phyloP scores from a whole-genome alignment of 2,888 invertebrate genomes.

The Papilio demoleus region DNA sequence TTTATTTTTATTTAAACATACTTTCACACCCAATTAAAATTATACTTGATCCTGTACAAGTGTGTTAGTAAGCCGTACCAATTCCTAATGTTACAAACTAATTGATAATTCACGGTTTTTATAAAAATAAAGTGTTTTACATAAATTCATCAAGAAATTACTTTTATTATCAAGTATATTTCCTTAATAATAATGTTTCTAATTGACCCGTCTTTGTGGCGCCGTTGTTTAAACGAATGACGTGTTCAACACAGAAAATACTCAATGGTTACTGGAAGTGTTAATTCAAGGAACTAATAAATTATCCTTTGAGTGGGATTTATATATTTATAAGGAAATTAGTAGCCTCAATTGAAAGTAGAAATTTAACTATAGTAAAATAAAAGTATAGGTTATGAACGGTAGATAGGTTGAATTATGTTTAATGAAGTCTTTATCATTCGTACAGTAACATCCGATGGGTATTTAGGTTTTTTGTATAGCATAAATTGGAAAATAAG shows the following conservation, averaged over 20 bases:
- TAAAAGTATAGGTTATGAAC: too few relatives aligned
- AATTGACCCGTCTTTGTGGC: conserved; percentile 23
- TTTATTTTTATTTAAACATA: too few relatives aligned
- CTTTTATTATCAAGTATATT: not conserved
- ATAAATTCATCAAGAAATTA: not conserved
- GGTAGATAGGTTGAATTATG: too few relatives aligned
- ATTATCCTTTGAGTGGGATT: conserved; percentile 27
- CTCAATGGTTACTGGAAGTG: conserved; percentile 26
- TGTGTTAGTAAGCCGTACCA: too few relatives aligned
- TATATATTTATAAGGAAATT: not conserved
- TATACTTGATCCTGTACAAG: not conserved
- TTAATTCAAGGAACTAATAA: not conserved
- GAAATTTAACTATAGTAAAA: too few relatives aligned
- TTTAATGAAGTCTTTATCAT: too few relatives aligned
- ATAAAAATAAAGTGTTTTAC: too few relatives aligned
- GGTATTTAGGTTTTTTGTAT: too few relatives aligned
- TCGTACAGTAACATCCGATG: too few relatives aligned
- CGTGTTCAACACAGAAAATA: conserved; percentile 6
- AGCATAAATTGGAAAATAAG: too few relatives aligned
- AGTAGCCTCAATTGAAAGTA: too few relatives aligned
- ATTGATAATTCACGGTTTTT: too few relatives aligned
- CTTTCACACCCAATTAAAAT: not conserved
- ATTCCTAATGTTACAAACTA: not conserved
- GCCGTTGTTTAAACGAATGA: conserved; percentile 31
- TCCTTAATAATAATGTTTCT: not conserved